Evolutionary conservation across 2,888 invertebrate genomes (phyloP), one percentile per base, ranked within the genome.

Genomic region (Torymus tubicola): DNA sequence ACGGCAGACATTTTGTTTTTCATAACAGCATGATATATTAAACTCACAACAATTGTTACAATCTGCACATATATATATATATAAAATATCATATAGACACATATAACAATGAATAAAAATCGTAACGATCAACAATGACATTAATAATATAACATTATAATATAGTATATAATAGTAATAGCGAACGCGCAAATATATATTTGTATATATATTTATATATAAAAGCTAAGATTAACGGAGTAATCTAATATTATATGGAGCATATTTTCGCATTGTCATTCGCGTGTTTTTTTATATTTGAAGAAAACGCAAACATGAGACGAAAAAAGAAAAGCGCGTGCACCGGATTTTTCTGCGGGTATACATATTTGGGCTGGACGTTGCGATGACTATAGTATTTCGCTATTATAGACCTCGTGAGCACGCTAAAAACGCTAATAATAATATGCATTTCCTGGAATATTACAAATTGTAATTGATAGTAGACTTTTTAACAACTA

Each of bases 11-110:
- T 81, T 86, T 84, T 84, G 42, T 42, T 75, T 84, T 84, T 89
- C 87, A 85, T 84, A 86, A 86, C 84, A 88, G 85, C 84, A 85
- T 86, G 83, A 84, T 88, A 84, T 89, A 88, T 88, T 89, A 85
- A 83, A 84, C 81, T 68, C 77, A 79, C 73, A 83, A 82, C 67
- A 80, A 73, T 73, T 50, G 53, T 73, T 78, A 81, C 79, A 81
- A 67, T 24, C 67, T 31, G 53, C 14, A 16, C 52, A 42, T 21
- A 63, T 63, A 61, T 78, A 60, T 18, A 57, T 24, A 61, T 78
- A 57, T 72, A 55, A 53, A 18, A n/a, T 53, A 63, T 42, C 42
- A 42, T 42, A 42, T 55, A 68, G 13, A 12, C 31, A 16, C 16
- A 12, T 61, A 58, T 24, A 80, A 72, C 75, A 68, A 73, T 53